Conservation (phyloP, 2,888 invertebrate genomes). For the Chloroclysta siterata region DNA sequence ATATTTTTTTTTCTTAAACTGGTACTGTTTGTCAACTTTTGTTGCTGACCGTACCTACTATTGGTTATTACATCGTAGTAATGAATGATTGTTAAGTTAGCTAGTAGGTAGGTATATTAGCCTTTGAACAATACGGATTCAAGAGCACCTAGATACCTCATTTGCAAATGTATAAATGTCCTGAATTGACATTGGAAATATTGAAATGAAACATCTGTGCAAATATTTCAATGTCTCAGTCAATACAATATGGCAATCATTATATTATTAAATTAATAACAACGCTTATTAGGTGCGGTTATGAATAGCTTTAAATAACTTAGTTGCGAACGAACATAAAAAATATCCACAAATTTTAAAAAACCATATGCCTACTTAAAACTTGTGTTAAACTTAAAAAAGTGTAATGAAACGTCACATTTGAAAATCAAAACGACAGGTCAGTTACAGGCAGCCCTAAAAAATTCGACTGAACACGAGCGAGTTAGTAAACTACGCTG, state of each 20-base stretch:
- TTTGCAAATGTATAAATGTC: constrained; percentile 15
- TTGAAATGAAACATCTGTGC: constrained; percentile 11
- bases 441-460: constrained; percentile 7
- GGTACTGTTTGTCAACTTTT: no score
- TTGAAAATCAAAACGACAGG: no score
- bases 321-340: no score
- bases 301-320: not conserved
- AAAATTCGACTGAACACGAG: constrained; percentile 2
- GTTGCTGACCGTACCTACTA: no score
- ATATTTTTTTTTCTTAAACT: no score
- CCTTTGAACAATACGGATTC: not conserved
- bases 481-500: constrained; percentile 20
- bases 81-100: not conserved
- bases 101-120: not conserved
- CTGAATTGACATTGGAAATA: constrained; percentile 17
- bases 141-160: constrained; percentile 2
- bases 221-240: constrained; percentile 5
- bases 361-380: no score
- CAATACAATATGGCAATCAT: not conserved
- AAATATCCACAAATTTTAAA: no score
- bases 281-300: not conserved
- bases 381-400: no score
- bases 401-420: no score
- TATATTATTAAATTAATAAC: not conserved
- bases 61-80: not conserved